phyloP scores from a whole-genome alignment of 2,888 invertebrate species.

The Platerodrilus igneus region DNA sequence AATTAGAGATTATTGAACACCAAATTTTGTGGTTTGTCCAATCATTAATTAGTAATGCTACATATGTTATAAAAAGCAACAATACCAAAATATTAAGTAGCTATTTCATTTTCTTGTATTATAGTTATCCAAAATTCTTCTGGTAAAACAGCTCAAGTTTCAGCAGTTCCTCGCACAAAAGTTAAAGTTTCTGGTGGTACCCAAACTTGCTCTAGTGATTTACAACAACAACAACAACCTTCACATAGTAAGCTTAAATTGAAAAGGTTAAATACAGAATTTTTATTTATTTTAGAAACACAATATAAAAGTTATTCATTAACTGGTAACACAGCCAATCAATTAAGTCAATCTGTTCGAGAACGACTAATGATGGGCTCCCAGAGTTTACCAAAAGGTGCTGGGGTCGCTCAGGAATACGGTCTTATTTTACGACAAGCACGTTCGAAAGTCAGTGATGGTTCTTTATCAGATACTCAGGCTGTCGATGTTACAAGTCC shows the following conservation, averaged over 20 bases:
- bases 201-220: slow-evolving; percentile 77
- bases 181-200: slow-evolving; percentile 88
- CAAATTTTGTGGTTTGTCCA: too few relatives aligned
- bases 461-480: slow-evolving; percentile 82
- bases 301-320: slow-evolving; percentile 82
- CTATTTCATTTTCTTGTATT: slow-evolving; percentile 25
- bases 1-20: too few relatives aligned
- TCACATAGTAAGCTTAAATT: slow-evolving; percentile 54
- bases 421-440: slow-evolving; percentile 45
- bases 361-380: slow-evolving; percentile 81
- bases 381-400: slow-evolving; percentile 73
- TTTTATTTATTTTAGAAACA: too few relatives aligned
- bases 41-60: too few relatives aligned
- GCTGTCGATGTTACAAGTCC: slow-evolving; percentile 79
- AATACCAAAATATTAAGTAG: too few relatives aligned
- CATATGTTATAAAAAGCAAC: too few relatives aligned
- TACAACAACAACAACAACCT: slow-evolving; percentile 61
- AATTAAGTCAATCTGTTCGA: slow-evolving; percentile 80
- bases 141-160: slow-evolving; percentile 70
- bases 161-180: slow-evolving; percentile 80
- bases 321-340: slow-evolving; percentile 79
- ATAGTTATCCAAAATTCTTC: slow-evolving; percentile 39
- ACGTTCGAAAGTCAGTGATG: slow-evolving; percentile 58
- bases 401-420: slow-evolving; percentile 47
- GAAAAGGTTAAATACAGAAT: neutral